Base-by-base conservation (phyloP, 2,113 vertebrate species). In the Azemiops feae region DNA sequence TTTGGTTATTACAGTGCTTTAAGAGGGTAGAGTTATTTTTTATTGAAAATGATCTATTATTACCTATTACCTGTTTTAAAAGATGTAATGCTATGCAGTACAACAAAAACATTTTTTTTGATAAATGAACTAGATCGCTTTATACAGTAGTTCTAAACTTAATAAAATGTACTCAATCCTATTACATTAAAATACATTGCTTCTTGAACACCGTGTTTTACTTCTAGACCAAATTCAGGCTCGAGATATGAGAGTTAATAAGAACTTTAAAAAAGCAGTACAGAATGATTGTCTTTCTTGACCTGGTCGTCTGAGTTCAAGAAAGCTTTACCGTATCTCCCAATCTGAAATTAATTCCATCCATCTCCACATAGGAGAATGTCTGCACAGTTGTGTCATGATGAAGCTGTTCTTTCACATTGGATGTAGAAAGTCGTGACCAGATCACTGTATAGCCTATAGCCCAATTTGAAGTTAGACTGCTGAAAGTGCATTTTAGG, bases 271-370 rank as follows among this genome's bases (percentile, higher is more conserved):
- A 93, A 88, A 81, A 81, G 3, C 18, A 55, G 45, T 20, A 92
- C 43, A 6, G 8, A 87, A 52, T 39, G 18, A 55, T 94, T 94
- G 7, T 92, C 30, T 90, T 27, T 45, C 87, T 95, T 93, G 95
- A 60, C 43, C 64, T 20, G 18, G 89, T 94, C 94, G 57, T 60
- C 54, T 1, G 92, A 45, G 55, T 95, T 97, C 27, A 55, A 90
- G 91, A 39, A 81, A 93, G 50, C 90, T 54, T 98, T 98, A 98
- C 98, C 96, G 94, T 98, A 95, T 98, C 98, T 94, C 98, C 97
- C 87, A 98, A 45, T 93, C 95, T 97, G 96, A 99, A 98, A 95
- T 98, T 97, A 64, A 98, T 30, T 0, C 98, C 97, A 4, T 99
- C 98, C 97, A 95, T 98, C 98, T 98, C 98, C 89, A 96, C 45